Percentiles rank a stretch among this genome's conserved stretches.
Conservation (phyloP, 1,140 invertebrate species). For the Drosophila nikananu region DNA sequence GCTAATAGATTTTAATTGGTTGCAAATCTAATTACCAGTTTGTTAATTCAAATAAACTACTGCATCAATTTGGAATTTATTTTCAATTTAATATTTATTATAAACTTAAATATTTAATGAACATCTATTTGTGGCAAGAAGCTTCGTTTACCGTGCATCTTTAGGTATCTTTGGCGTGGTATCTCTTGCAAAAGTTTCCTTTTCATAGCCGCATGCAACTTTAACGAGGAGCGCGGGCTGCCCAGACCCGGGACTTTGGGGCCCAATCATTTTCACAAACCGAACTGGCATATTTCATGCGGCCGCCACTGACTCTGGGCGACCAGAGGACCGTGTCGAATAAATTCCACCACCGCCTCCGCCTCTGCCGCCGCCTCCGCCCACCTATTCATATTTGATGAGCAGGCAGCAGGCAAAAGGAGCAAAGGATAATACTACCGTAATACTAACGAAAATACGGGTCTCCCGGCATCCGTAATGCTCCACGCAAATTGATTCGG, state of each 20-base stretch:
- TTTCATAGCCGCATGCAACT: slow-evolving; percentile 26
- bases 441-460: slow-evolving; percentile 51
- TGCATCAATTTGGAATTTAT: neutral
- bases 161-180: neutral
- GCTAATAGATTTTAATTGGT: neutral
- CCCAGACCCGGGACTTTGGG: slow-evolving; percentile 5
- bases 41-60: neutral
- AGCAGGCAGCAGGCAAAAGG: slow-evolving; percentile 22
- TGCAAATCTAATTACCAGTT: no score
- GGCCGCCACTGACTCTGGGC: slow-evolving; percentile 2
- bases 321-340: slow-evolving; percentile 23
- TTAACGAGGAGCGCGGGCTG: slow-evolving; percentile 9
- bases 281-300: slow-evolving; percentile 65
- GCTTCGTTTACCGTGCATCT: neutral
- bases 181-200: slow-evolving; percentile 14
- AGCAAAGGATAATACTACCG: slow-evolving; percentile 15
- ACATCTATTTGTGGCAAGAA: neutral
- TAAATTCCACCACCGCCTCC: slow-evolving; percentile 39
- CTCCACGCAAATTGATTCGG: slow-evolving; percentile 39
- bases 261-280: slow-evolving; percentile 67
- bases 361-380: neutral
- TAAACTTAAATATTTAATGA: neutral
- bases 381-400: slow-evolving; percentile 67
- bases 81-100: neutral
- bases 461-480: slow-evolving; percentile 12